Evolutionary conservation across 2,113 vertebrate genomes (phyloP).

Genomic region (Heterotis niloticus): DNA sequence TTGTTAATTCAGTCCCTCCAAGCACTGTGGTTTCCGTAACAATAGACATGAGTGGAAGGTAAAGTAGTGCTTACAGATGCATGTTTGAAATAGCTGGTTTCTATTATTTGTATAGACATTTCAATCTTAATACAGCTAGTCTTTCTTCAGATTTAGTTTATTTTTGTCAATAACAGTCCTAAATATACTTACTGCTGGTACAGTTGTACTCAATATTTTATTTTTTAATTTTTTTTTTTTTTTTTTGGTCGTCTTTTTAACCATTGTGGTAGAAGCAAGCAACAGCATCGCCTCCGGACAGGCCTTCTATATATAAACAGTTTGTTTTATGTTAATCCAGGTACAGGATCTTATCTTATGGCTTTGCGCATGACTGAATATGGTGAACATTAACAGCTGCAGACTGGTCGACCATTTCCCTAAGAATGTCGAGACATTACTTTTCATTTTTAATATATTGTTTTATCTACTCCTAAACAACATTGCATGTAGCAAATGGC

Average conservation of each 20-base stretch:
- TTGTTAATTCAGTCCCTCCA: constrained; percentile 50
- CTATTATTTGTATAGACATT: constrained; percentile 93
- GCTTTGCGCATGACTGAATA: constrained; percentile 51
- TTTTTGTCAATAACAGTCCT: constrained; percentile 83
- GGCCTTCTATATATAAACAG: constrained; percentile 57
- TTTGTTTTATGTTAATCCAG: constrained; percentile 53
- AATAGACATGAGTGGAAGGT: constrained; percentile 70
- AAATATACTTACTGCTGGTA: constrained; percentile 97
- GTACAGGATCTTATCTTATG: constrained; percentile 63
- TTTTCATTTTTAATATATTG: constrained; percentile 46
- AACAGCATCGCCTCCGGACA: constrained; percentile 73
- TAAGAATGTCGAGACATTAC: constrained; percentile 29
- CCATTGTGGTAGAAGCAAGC: constrained; percentile 69
- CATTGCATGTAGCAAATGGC: constrained; percentile 56
- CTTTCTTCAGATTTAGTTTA: constrained; percentile 79
- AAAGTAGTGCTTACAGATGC: constrained; percentile 78
- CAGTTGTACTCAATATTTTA: constrained; percentile 94
- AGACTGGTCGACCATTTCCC: constrained; percentile 50
- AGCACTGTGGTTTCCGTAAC: constrained; percentile 76
- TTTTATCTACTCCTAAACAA: constrained; percentile 51
- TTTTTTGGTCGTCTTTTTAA: constrained; percentile 71
- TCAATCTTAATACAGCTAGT: constrained; percentile 80
- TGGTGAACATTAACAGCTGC: constrained; percentile 41
- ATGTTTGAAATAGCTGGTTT: constrained; percentile 98
- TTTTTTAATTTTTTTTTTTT: no score